phyloP scores from a whole-genome alignment of 2,797 vertebrate species.

The Gallirallus australis region DNA sequence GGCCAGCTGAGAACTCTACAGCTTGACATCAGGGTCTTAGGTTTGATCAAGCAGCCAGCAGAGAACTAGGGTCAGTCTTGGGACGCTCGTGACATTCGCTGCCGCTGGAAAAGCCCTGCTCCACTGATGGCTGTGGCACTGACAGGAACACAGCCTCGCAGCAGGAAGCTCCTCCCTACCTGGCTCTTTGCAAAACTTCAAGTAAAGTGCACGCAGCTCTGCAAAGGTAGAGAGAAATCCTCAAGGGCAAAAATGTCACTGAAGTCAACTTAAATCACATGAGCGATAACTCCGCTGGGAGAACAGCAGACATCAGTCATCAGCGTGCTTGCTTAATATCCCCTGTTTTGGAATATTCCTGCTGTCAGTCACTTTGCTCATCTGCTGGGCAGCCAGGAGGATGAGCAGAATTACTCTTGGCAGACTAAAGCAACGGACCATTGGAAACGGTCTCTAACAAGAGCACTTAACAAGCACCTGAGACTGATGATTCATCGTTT shows the following conservation, averaged over 20 bases:
- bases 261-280: conserved; percentile 50
- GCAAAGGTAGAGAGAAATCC: conserved; percentile 44
- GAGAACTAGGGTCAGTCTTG: neutral
- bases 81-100: neutral
- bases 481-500: conserved; percentile 36
- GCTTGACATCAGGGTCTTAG: neutral
- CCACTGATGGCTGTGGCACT: neutral
- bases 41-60: neutral
- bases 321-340: conserved; percentile 33
- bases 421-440: conserved; percentile 31
- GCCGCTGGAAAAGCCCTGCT: neutral
- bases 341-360: conserved; percentile 57
- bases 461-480: conserved; percentile 22
- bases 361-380: conserved; percentile 57
- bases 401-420: conserved; percentile 38
- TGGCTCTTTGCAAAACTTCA: neutral
- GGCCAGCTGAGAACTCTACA: neutral
- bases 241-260: conserved; percentile 58
- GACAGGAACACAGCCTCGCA: neutral
- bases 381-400: conserved; percentile 50
- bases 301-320: conserved; percentile 54
- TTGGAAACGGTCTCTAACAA: conserved; percentile 35
- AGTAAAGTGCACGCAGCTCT: neutral
- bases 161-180: neutral
- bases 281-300: conserved; percentile 38